Evolutionary conservation across 1,140 invertebrate species (phyloP), one percentile per base, ranked within the genome.

Genomic region (Microplitis mediator): DNA sequence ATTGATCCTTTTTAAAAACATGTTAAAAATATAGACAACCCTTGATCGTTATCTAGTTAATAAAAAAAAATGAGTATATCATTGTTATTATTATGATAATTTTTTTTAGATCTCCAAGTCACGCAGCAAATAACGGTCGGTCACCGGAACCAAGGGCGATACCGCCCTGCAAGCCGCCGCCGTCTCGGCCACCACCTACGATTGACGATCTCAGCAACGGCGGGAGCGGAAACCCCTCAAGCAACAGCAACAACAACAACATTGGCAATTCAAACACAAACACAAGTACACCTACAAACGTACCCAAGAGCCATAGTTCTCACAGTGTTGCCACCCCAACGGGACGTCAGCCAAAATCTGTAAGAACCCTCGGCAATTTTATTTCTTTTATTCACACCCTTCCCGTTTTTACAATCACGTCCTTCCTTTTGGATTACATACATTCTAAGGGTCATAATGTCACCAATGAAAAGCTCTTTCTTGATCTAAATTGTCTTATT

Each of bases 91-190:
- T 51, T 60, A 9, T 51, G 62, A 51, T 45, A 66, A 23, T 62
- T 32, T 69, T 45, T n/a, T 64, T 45, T 74, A 84, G 84, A 74
- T 85, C 84, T 50, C 82, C 84, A 32, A 84, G 73, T 73, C 84
- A 84, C 39, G 80, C 69, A 51, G 66, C 77, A 5, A 83, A 78
- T 73, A 82, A 81, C 56, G 83, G 82, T 23, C 78, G 82, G 5
- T 75, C 75, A 14, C 73, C 80, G 45, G 80, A 82, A 56, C 77
- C 77, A 11, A 83, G 84, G 62, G 75, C 75, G 4, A 69, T 79
- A 54, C 83, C 84, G 32, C 84, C 83, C 9, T 81, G 83, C n/a
- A 84, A 84, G 61, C 82, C 84, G 4, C 80, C 84, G 31, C 79
- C 80, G 23, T 82, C 82, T 23, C 74, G 85, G 9, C 80, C 84